Base-by-base conservation (phyloP, 53 echinoderm and acorn worm species). In the Arbacia lixula region DNA sequence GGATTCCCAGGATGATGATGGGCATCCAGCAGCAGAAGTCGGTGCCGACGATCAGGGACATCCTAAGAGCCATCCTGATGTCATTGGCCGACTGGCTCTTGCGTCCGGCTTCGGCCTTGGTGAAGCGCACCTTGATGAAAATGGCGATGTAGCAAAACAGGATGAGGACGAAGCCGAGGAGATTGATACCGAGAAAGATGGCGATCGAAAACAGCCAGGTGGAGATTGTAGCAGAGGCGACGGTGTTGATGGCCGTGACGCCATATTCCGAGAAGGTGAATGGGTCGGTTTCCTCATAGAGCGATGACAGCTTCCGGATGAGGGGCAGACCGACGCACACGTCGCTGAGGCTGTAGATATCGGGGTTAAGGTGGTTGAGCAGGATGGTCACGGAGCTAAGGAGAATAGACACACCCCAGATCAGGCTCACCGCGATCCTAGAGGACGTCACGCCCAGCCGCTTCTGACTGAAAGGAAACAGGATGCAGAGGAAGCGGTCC, bases 11-110 rank as follows among this genome's bases (percentile, higher is more conserved):
- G 24, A 88, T 79, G 43, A 91, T 91, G 37, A 91, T 81, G 10
- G 91, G 91, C 62, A 91, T 71, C 91, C 91, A 91, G 33, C 91
- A 91, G 20, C 30, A 76, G 40, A 91, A 91, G 57, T 91, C 91
- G 1, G 91, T 91, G 16, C 74, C 68, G 21, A 91, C 88, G 16
- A 91, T 85, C 29, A 91, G 36, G 12, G 79, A 66, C 91, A 91
- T 91, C 58, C 83, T 87, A 19, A 55, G 24, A 16, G 91, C 91
- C 91, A 91, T 74, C 22, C 36, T 63, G n/a, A 88, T 78, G 27
- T 91, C 87, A 42, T 67, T 51, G 12, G 53, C 56, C 16, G 63
- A 38, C 25, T 55, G 37, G 0, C 56, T 46, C 2, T 76, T 50
- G 16, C 76, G 74, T 4, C 87, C 67, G 27, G 83, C 87, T 64